Evolutionary conservation across 2,797 vertebrate species (phyloP), one percentile per base, ranked within the genome.

Genomic region (Danio jaintianensis): DNA sequence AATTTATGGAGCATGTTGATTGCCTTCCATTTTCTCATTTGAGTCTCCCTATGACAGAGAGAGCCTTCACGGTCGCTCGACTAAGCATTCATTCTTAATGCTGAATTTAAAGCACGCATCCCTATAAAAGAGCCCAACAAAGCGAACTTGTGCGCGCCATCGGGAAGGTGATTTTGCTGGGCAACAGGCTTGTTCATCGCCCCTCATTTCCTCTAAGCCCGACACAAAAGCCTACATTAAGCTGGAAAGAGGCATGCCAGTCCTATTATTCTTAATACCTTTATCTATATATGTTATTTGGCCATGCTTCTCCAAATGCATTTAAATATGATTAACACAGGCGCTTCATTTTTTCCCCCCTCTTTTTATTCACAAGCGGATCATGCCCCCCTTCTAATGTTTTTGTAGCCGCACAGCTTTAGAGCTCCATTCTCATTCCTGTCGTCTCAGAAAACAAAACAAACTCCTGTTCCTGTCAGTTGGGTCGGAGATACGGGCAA

Each of bases 171-270:
- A 85, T 85, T 84, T 76, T 64, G 48, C 75, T 20, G 81, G 72
- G 76, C 77, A 67, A 20, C 68, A 52, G 76, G 20, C 78, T 84
- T 88, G 74, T 87, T 78, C 84, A 82, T 80, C 62, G 29, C 43
- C 84, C 85, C 74, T 79, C 81, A 77, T 90, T 90, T 91, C 88
- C 85, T 86, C 83, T 38, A 61, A 88, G 74, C 53, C 78, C 55
- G 78, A 70, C 82, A 78, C 92, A 94, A 93, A 91, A 89, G 85
- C 83, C 82, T 45, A 82, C 93, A 93, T 92, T 92, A 93, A 93
- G 92, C 92, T 84, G 79, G 78, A 64, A 78, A 88, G 84, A 84
- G 88, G 90, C 91, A 87, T 87, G 89, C 89, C 85, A 29, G 83
- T 82, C 62, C 88, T 82, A 87, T 93, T 94, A 89, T 92, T 83